Evolutionary conservation across 30 jellyfish, hydroid and myxozoan species (phyloP).

Genomic region (Cassiopea xamachana): DNA sequence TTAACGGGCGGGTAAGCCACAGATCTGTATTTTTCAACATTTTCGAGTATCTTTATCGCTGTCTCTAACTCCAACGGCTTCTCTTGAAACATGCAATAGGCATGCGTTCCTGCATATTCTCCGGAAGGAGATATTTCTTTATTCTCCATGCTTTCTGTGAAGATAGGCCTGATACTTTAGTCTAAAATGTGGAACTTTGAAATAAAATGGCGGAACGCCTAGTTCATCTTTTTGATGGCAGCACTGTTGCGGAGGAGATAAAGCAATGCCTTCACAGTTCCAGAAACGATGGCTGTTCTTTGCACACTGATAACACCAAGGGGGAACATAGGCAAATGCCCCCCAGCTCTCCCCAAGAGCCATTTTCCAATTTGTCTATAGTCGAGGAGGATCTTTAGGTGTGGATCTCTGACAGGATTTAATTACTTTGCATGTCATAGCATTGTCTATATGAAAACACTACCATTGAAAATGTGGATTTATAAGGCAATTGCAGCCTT

Average conservation of each 20-base stretch:
- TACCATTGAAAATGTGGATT: too few relatives aligned
- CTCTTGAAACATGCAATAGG: slow-evolving; percentile 68
- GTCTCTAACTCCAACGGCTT: slow-evolving; percentile 84
- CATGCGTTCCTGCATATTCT: slow-evolving; percentile 56
- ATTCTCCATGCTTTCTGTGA: slow-evolving; percentile 23
- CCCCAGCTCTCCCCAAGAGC: too few relatives aligned
- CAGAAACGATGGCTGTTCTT: not conserved
- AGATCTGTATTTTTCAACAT: slow-evolving; percentile 70
- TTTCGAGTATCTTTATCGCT: slow-evolving; percentile 86
- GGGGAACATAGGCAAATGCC: too few relatives aligned
- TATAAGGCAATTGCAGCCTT: too few relatives aligned
- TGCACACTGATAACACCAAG: too few relatives aligned
- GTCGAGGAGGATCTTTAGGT: too few relatives aligned
- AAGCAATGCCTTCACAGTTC: not conserved
- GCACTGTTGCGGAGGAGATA: too few relatives aligned
- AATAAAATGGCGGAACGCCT: slow-evolving; percentile 76
- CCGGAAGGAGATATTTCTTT: slow-evolving; percentile 47
- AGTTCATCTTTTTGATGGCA: slow-evolving; percentile 47
- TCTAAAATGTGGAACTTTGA: slow-evolving; percentile 66
- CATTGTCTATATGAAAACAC: too few relatives aligned
- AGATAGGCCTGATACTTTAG: not conserved
- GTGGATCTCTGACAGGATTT: too few relatives aligned
- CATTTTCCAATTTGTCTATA: too few relatives aligned
- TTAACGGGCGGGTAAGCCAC: slow-evolving; percentile 86
- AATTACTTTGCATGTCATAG: too few relatives aligned